Conservation (phyloP, 2,888 invertebrate genomes). For the Torymus aiolomorphi region DNA sequence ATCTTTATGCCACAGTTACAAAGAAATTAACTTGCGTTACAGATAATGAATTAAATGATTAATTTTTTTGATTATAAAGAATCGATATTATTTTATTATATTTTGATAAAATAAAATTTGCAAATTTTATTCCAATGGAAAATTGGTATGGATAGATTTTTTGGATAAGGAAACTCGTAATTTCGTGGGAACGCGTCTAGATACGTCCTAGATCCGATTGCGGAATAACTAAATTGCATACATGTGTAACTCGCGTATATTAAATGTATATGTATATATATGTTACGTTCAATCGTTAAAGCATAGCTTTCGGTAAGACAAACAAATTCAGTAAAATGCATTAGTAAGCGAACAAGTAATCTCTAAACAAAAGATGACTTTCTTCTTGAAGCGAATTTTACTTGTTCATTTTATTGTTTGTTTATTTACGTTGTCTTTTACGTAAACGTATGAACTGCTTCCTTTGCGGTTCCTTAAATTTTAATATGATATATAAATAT, state of each 20-base stretch:
- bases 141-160: slow-evolving; percentile 17
- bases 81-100: slow-evolving; percentile 38
- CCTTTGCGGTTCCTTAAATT: slow-evolving; percentile 40
- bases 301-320: slow-evolving; percentile 64
- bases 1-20: slow-evolving; percentile 25
- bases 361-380: slow-evolving; percentile 28
- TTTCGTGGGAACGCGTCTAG: slow-evolving; percentile 46
- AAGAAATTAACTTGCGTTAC: slow-evolving; percentile 12
- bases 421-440: slow-evolving; percentile 58
- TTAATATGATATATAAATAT: slow-evolving; percentile 52
- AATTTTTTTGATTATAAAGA: slow-evolving; percentile 18
- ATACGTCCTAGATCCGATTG: slow-evolving; percentile 63
- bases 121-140: slow-evolving; percentile 16
- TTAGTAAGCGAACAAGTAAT: slow-evolving; percentile 34
- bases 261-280: slow-evolving; percentile 64
- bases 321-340: slow-evolving; percentile 46
- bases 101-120: slow-evolving; percentile 14
- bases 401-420: slow-evolving; percentile 54
- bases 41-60: slow-evolving; percentile 6
- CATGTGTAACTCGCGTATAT: slow-evolving; percentile 65
- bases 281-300: slow-evolving; percentile 66
- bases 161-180: slow-evolving; percentile 49
- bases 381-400: slow-evolving; percentile 38
- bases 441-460: slow-evolving; percentile 25
- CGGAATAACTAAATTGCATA: slow-evolving; percentile 62